These are phyloP conservation scores for Tenthredo livida DNA, from an alignment of 2,888 invertebrate genomes.

Conservation along the genomic window DNA sequence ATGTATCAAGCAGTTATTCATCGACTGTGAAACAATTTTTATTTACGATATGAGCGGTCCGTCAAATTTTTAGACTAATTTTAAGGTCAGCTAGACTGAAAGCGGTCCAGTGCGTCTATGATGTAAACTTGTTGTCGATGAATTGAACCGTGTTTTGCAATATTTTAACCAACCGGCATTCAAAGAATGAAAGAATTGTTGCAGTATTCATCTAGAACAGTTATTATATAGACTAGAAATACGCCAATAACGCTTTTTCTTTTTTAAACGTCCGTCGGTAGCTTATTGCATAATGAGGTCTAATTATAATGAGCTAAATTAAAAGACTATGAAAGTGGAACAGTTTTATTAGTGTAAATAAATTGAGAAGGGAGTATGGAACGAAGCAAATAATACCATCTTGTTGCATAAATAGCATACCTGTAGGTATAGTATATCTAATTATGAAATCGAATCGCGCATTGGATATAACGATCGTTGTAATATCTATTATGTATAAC, in stretches of 20 bases:
- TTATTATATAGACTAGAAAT: conserved; percentile 1
- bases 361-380: conserved; percentile 25
- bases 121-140: conserved; percentile 17
- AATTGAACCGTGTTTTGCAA: background rate
- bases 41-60: background rate
- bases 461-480: conserved; percentile 19
- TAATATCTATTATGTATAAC: conserved; percentile 29
- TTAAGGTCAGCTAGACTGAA: background rate
- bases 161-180: background rate
- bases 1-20: conserved; percentile 11
- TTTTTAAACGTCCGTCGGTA: background rate
- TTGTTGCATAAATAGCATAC: conserved; percentile 28
- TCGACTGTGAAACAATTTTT: background rate
- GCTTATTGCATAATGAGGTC: background rate
- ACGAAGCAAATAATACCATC: conserved; percentile 22
- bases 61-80: conserved; percentile 25
- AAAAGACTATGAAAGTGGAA: conserved; percentile 32
- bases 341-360: conserved; percentile 47
- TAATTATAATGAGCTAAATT: conserved; percentile 14
- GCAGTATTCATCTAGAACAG: background rate
- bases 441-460: background rate
- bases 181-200: background rate
- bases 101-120: conserved; percentile 16
- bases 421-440: conserved; percentile 30
- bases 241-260: background rate